phyloP scores from a whole-genome alignment of 2,113 vertebrate genomes.

The Nothobranchius kuhntae region DNA sequence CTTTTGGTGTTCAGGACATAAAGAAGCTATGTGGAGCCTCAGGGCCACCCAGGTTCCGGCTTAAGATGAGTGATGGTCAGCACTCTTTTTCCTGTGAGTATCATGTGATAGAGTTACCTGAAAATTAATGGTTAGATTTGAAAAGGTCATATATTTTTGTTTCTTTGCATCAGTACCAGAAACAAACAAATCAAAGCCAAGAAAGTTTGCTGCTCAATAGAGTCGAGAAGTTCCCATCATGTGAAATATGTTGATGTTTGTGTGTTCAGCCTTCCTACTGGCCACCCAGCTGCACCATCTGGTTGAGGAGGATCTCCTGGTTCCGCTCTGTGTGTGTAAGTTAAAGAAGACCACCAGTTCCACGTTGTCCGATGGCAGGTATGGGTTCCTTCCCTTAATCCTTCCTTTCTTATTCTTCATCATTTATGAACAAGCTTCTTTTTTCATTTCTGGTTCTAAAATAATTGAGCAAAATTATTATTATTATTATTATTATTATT shows the following conservation, averaged over 20 bases:
- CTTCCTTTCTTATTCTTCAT: neutral
- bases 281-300: constrained; percentile 86
- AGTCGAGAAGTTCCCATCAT: neutral
- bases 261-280: constrained; percentile 56
- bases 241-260: neutral
- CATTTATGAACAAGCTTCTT: neutral
- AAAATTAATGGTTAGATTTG: neutral
- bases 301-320: constrained; percentile 73
- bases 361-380: constrained; percentile 88
- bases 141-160: neutral
- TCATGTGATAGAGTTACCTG: neutral
- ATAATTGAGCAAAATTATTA: no score
- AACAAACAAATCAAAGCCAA: neutral
- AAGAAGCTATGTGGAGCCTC: constrained; percentile 63
- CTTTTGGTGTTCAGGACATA: constrained; percentile 73
- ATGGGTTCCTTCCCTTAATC: constrained; percentile 16
- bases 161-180: no score
- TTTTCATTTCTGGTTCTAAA: neutral
- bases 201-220: neutral
- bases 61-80: constrained; percentile 89
- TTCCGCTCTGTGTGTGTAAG: constrained; percentile 82
- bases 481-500: neutral
- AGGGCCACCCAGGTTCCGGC: constrained; percentile 78
- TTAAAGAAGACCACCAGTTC: constrained; percentile 82
- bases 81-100: constrained; percentile 85